phyloP scores from a whole-genome alignment of 2,797 vertebrate genomes.

The Merluccius polli region DNA sequence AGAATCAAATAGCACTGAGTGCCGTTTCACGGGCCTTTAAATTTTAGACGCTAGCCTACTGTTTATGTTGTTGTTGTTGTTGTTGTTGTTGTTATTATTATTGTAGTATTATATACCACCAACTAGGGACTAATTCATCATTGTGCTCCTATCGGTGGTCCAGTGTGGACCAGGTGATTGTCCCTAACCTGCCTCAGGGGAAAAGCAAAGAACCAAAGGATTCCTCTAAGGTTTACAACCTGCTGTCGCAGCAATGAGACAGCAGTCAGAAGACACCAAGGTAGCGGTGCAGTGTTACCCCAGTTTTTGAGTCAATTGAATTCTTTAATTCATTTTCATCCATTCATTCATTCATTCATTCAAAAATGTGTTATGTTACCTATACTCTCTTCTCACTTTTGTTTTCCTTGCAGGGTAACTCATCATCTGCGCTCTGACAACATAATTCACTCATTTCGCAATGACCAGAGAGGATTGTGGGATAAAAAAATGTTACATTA shows the following conservation, averaged over 20 bases:
- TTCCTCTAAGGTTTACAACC: constrained; percentile 60
- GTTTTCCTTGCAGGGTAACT: background rate
- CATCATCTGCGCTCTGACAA: background rate
- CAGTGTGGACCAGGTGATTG: constrained; percentile 66
- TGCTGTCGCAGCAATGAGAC: constrained; percentile 41
- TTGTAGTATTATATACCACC: background rate
- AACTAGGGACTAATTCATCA: background rate
- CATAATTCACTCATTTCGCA: constrained; percentile 8
- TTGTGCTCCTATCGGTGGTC: constrained; percentile 22
- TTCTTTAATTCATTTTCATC: background rate
- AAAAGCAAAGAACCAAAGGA: constrained; percentile 60
- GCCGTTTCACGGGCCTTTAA: no score
- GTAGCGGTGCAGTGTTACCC: no score
- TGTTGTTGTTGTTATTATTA: background rate
- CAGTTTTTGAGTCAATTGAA: background rate
- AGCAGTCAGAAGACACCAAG: background rate
- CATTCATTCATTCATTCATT: background rate
- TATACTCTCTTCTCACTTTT: background rate
- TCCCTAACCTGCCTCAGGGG: constrained; percentile 62
- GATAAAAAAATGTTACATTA: background rate
- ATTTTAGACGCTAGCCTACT: background rate
- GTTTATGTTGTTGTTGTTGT: background rate
- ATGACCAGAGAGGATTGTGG: constrained; percentile 7
- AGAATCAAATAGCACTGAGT: no score
- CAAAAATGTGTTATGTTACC: background rate